Evolutionary conservation across 2,797 vertebrate genomes (phyloP), one percentile per base, ranked within the genome.

Genomic region (Mycteria americana): DNA sequence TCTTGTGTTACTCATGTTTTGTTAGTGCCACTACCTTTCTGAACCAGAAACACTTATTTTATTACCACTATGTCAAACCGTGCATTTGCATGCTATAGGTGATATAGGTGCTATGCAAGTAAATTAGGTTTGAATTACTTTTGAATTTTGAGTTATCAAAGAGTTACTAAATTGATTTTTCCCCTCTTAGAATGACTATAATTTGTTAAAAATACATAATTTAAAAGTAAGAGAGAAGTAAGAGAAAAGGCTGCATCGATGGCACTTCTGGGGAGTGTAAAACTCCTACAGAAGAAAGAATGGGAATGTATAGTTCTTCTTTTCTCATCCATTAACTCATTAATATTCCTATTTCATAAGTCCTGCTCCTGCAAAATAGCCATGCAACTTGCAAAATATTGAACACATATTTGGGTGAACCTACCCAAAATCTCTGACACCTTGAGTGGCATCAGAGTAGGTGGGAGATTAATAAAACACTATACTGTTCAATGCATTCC

Each of bases 401-500:
- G 92, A 96, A 86, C 43, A 30, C 27, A 30, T 56, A 68, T 46
- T 81, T 74, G 72, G 59, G 78, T 75, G 74, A 64, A 82, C 16
- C 23, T 48, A 53, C 39, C 31, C 73, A 79, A 96, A 92, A 81
- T 85, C 87, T 85, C 56, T 46, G 69, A 90, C 46, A 65, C 51
- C 23, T 57, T 43, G 35, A 94, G 85, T 35, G 39, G 59, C 83
- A 87, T 46, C 16, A 41, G 67, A 83, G 83, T 39, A 85, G 69
- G 81, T 88, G 65, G 85, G 51, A 92, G 91, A 94, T 94, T 93
- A 94, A 93, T 97, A 97, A 95, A 98, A 92, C 85, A 73, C 73
- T 68, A 14, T 57, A 48, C 43, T 94, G 65, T 88, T 93, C 95
- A 88, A 60, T 77, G 63, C 82, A 77, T 67, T 90, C 89, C 60